Base-by-base conservation (phyloP, 2,888 invertebrate species). In the Cyaniris semiargus region DNA sequence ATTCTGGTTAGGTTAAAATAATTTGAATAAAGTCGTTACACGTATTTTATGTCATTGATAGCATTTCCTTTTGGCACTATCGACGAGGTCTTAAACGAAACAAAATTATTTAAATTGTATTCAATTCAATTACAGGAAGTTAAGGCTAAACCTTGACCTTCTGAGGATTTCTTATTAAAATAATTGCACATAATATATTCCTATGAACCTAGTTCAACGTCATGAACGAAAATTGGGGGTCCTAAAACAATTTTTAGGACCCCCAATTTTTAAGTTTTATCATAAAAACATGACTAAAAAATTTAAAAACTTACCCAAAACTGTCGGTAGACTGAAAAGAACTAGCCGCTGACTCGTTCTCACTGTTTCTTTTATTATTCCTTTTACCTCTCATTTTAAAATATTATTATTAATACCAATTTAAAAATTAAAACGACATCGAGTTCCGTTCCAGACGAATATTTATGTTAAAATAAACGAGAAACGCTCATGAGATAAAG, bases 251-350 rank as follows among this genome's bases (percentile, higher is more conserved):
- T 58, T 18, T 7, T 8, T n/a, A 53, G 53, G 8, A n/a, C n/a
- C n/a, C n/a, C n/a, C n/a, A 38, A 38, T 10, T 38, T 38, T 38
- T 38, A 53, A 53, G n/a, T 21, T 58, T 58, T 10, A 58, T 58
- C 8, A 53, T 18, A 53, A 53, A 53, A 53, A 18, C 5, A 5
- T 18, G 18, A 53, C 48, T 8, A 8, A 70, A 27, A 56, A 70
- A 48, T 21, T 31, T 75, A 71, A 77, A 23, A 76, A 87, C 89
- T 88, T 77, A 91, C 89, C 88, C 91, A 78, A 86, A 90, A 80
- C 89, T 91, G 31, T 86, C 89, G 6, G 84, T 83, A 1, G 92
- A 90, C 72, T 85, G 84, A 56, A 89, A 83, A 0, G 92, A 92
- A 44, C 89, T 90, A 3, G 88, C 84, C 0, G 87, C 86, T 0